Conservation (phyloP, 2,888 invertebrate species). For the Caenorhabditis macrosperma region DNA sequence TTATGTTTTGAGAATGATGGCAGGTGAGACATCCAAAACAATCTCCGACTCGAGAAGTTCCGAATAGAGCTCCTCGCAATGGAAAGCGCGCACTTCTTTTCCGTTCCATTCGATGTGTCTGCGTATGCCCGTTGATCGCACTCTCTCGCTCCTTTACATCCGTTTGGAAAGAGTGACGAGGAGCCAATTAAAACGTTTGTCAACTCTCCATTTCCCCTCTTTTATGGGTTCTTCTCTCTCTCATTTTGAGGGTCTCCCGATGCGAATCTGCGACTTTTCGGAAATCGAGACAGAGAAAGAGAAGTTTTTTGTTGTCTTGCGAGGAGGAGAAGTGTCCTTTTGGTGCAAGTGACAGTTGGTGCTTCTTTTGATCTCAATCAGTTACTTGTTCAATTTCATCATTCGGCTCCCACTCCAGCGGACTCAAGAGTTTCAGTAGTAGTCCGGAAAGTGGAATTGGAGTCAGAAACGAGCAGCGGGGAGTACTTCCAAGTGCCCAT, state of each 20-base stretch:
- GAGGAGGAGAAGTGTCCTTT: slow-evolving; percentile 29
- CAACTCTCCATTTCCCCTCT: slow-evolving; percentile 2
- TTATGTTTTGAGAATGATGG: slow-evolving; percentile 24
- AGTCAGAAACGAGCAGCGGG: not conserved
- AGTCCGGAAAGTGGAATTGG: not conserved
- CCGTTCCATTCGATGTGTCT: slow-evolving; percentile 35
- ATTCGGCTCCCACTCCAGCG: not conserved
- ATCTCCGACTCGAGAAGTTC: too few relatives aligned
- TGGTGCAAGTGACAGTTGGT: slow-evolving; percentile 35
- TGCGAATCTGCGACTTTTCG: not conserved
- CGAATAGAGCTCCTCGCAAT: not conserved
- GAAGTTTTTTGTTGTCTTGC: slow-evolving; percentile 11
- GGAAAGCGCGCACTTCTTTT: not conserved
- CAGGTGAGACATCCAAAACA: too few relatives aligned
- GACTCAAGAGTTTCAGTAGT: not conserved
- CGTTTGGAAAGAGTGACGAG: not conserved
- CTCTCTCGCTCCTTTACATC: slow-evolving; percentile 6
- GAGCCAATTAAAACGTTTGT: slow-evolving; percentile 57
- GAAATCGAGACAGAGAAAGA: not conserved
- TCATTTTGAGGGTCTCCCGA: not conserved
- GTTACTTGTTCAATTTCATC: not conserved
- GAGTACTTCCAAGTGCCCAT: not conserved
- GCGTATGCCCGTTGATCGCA: slow-evolving; percentile 5
- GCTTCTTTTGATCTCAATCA: slow-evolving; percentile 10
- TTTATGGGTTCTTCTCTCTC: not conserved